Conservation (phyloP, 2,888 invertebrate genomes). For the Metellina segmentata region DNA sequence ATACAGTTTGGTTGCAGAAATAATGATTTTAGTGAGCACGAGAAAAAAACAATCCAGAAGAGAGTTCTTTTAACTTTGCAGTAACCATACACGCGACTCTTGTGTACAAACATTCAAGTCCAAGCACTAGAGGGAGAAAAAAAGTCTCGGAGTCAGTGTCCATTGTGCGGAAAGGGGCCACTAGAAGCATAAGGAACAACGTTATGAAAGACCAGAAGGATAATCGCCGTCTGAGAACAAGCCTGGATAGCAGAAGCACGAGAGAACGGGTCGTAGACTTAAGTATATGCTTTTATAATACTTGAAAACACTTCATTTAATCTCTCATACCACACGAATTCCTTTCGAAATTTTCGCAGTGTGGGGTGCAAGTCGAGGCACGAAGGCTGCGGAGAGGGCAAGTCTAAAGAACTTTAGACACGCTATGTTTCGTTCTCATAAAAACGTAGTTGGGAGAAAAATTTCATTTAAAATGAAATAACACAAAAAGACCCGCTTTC, state of each 20-base stretch:
- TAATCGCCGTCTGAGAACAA: constrained; percentile 9
- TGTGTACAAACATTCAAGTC: neutral
- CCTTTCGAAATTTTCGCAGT: neutral
- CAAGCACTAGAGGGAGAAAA: constrained; percentile 6
- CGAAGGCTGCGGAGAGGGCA: neutral
- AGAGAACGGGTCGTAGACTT: neutral
- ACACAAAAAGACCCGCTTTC: neutral
- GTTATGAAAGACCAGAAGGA: constrained; percentile 38
- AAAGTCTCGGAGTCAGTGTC: neutral
- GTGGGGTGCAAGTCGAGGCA: neutral
- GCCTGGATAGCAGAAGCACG: neutral
- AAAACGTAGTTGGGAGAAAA: constrained; percentile 11
- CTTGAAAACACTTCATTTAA: constrained; percentile 65
- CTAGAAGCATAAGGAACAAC: constrained; percentile 22
- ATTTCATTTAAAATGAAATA: constrained; percentile 33
- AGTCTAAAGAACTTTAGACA: constrained; percentile 30
- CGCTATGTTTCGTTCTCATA: constrained; percentile 20
- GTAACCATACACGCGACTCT: neutral
- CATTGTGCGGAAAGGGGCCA: constrained; percentile 7
- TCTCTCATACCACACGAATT: constrained; percentile 22
- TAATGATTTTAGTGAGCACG: too few species aligned
- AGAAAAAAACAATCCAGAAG: too few species aligned
- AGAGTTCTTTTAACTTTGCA: too few species aligned
- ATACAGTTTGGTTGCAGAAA: too few species aligned
- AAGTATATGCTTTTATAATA: constrained; percentile 51